Conservation (phyloP, 1,140 invertebrate species). For the Lepidurus couesii region DNA sequence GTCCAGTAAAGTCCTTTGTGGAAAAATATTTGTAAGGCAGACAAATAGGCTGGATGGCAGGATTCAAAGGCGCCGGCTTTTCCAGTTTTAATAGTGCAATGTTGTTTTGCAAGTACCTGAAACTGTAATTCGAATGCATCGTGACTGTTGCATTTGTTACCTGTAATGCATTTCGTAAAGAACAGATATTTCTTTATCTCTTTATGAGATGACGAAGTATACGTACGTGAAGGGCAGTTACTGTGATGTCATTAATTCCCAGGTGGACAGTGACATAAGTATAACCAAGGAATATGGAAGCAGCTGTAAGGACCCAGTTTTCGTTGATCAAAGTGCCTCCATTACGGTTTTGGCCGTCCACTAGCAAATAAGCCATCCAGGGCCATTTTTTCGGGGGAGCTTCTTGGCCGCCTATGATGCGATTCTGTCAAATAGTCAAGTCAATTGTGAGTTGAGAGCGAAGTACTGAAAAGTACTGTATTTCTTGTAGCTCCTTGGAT, state of each 20-base stretch:
- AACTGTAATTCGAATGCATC: conserved; percentile 45
- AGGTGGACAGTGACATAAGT: conserved; percentile 25
- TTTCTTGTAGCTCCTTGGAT: neutral
- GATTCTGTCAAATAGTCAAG: conserved; percentile 19
- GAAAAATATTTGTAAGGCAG: conserved; percentile 56
- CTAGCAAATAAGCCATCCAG: conserved; percentile 5
- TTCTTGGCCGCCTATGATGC: conserved; percentile 22
- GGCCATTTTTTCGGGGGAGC: conserved; percentile 26
- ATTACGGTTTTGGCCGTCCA: conserved; percentile 37
- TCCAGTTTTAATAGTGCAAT: conserved; percentile 54
- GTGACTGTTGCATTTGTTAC: conserved; percentile 35
- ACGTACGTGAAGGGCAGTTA: neutral
- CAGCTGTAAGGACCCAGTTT: conserved; percentile 47
- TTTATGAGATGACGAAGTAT: neutral
- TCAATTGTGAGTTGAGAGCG: neutral
- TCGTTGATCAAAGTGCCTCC: conserved; percentile 46
- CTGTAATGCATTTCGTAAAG: neutral
- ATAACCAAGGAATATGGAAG: conserved; percentile 42
- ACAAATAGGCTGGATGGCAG: conserved; percentile 57
- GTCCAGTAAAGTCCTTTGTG: conserved; percentile 46
- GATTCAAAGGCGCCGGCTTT: conserved; percentile 49
- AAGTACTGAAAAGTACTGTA: neutral
- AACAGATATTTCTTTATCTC: neutral
- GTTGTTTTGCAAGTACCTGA: no score
- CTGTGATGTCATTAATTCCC: neutral